These are phyloP conservation scores for Pelobates fuscus DNA, from an alignment of 2,113 vertebrate species.

Conservation along the genomic window DNA sequence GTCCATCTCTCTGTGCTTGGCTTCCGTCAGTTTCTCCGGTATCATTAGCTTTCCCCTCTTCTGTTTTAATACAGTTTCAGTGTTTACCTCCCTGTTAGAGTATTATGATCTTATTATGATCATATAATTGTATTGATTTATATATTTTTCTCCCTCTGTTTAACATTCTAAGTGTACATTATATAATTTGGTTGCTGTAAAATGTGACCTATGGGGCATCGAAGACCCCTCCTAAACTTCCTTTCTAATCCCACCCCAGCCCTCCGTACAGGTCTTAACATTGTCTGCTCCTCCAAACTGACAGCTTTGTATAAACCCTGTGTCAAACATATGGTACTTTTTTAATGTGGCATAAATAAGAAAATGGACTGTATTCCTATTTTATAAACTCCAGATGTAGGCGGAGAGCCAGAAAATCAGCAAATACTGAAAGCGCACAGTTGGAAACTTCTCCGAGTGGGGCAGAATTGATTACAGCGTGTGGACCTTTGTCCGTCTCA, in stretches of 20 bases:
- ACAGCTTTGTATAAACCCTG: neutral
- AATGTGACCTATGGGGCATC: neutral
- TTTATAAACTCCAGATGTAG: conserved; percentile 39
- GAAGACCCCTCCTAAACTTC: neutral
- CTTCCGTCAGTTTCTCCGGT: too few species aligned
- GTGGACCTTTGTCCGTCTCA: neutral
- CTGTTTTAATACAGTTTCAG: too few species aligned
- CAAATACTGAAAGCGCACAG: conserved; percentile 23
- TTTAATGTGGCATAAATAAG: neutral
- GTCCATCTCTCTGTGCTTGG: too few species aligned
- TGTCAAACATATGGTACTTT: conserved; percentile 2
- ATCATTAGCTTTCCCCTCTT: too few species aligned
- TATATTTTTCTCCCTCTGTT: too few species aligned
- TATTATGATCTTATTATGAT: too few species aligned
- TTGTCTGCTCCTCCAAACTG: neutral
- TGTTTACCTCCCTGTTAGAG: too few species aligned
- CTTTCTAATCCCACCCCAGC: neutral
- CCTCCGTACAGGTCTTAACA: neutral
- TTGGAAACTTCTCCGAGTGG: conserved; percentile 10
- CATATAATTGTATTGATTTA: too few species aligned
- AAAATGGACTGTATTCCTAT: conserved; percentile 12
- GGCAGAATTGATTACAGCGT: neutral
- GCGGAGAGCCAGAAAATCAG: conserved; percentile 25
- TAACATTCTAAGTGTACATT: too few species aligned
- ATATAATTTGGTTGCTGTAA: neutral